Percentiles rank a stretch among this genome's conserved stretches.
Evolutionary conservation across 2,113 vertebrate genomes (phyloP).

Genomic region (Leuciscus idus): DNA sequence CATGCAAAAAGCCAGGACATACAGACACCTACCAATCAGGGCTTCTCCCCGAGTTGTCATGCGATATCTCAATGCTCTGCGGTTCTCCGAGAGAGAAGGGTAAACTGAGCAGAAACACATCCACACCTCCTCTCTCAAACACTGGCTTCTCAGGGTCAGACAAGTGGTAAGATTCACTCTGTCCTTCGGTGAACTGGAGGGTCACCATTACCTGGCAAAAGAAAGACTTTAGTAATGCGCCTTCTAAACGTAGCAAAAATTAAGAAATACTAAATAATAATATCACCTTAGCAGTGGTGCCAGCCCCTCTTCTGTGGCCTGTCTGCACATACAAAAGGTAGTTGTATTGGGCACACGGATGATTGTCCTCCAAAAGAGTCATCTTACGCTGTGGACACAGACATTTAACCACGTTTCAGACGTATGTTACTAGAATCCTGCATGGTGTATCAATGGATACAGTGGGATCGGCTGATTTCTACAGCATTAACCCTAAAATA

Average conservation of each 20-base stretch:
- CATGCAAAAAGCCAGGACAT: constrained; percentile 23
- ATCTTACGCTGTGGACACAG: constrained; percentile 76
- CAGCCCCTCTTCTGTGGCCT: constrained; percentile 76
- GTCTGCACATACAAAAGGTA: constrained; percentile 82
- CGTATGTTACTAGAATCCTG: neutral
- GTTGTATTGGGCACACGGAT: constrained; percentile 73
- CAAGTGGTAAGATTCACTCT: constrained; percentile 74
- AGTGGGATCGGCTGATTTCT: neutral
- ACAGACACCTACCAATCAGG: constrained; percentile 78
- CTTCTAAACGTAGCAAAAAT: neutral
- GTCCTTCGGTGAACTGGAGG: constrained; percentile 76
- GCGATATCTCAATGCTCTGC: constrained; percentile 77
- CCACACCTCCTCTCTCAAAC: constrained; percentile 78
- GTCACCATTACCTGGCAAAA: constrained; percentile 75
- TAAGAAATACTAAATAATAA: too few species aligned
- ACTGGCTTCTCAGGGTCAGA: constrained; percentile 76
- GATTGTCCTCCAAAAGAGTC: constrained; percentile 80
- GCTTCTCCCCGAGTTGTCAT: constrained; percentile 77
- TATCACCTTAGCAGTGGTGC: constrained; percentile 79
- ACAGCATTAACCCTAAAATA: neutral
- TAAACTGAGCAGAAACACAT: constrained; percentile 81
- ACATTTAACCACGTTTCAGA: neutral
- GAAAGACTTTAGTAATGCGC: neutral
- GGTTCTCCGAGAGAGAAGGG: constrained; percentile 77
- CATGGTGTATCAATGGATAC: neutral